Evolutionary conservation across 2,113 vertebrate species (phyloP).

Genomic region (Felis chaus): DNA sequence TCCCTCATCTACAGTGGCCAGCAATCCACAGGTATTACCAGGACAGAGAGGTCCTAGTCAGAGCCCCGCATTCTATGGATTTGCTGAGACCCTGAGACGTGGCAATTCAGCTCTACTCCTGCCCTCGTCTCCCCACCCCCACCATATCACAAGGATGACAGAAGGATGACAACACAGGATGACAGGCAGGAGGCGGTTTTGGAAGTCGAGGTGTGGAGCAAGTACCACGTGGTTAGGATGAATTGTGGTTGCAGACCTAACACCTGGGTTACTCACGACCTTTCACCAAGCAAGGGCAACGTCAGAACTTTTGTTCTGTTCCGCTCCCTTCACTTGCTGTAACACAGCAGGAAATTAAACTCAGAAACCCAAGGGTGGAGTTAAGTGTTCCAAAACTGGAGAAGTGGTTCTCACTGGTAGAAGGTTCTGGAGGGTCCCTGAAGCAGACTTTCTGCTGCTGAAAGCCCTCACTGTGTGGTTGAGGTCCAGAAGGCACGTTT

Average conservation of each 20-base stretch:
- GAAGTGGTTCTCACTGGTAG: conserved; percentile 64
- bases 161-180: background rate
- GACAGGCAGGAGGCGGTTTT: background rate
- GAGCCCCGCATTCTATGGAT: background rate
- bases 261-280: background rate
- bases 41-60: background rate
- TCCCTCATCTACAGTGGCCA: background rate
- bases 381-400: conserved; percentile 70
- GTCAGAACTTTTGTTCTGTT: background rate
- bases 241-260: background rate
- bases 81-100: background rate
- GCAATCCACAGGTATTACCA: background rate
- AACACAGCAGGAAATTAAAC: background rate
- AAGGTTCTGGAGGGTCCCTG: conserved; percentile 69
- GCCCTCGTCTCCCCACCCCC: too few relatives aligned
- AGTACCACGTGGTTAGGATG: background rate
- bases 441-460: conserved; percentile 54
- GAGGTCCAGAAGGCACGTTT: conserved; percentile 67
- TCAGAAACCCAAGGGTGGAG: conserved; percentile 20
- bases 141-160: background rate
- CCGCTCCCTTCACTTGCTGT: background rate
- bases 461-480: conserved; percentile 51
- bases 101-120: background rate
- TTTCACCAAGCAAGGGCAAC: background rate
- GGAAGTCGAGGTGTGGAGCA: background rate